Percentiles rank a stretch among this genome's conserved stretches.
These are phyloP conservation scores for Molothrus ater DNA, from an alignment of 2,797 vertebrate species.

Conservation along the genomic window DNA sequence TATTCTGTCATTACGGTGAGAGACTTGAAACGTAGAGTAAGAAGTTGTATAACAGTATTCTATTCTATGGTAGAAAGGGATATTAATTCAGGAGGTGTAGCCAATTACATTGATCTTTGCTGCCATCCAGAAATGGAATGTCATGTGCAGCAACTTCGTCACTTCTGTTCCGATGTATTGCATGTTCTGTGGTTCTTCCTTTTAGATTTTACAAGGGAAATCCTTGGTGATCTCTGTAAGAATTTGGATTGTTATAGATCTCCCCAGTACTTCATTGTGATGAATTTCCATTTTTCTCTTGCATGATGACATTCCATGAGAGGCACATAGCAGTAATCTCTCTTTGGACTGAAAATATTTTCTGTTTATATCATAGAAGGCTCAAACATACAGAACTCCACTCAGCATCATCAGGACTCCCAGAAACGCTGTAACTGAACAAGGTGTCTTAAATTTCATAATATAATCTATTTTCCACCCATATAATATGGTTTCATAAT, in stretches of 20 bases:
- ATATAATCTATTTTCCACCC: not conserved
- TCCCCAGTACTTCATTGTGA: not conserved
- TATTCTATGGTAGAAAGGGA: slow-evolving; percentile 14
- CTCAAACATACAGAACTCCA: not conserved
- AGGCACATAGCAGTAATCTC: not conserved
- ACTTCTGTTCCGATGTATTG: slow-evolving; percentile 24
- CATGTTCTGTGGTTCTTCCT: not conserved
- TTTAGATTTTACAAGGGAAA: slow-evolving; percentile 42
- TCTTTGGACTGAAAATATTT: not conserved
- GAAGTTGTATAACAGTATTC: slow-evolving; percentile 4
- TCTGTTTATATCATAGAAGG: not conserved
- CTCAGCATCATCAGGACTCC: not conserved
- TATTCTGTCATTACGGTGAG: not conserved
- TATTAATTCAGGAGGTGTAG: slow-evolving; percentile 62
- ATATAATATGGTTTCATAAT: not conserved
- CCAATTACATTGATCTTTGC: slow-evolving; percentile 69
- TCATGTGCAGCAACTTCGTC: slow-evolving; percentile 29
- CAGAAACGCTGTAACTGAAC: not conserved
- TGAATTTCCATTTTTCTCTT: not conserved
- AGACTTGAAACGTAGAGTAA: slow-evolving; percentile 17
- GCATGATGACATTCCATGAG: not conserved
- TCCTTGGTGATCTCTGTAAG: not conserved
- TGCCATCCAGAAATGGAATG: slow-evolving; percentile 66
- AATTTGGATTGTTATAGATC: not conserved
- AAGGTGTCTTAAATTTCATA: not conserved